Conservation (phyloP, 2,888 invertebrate genomes). For the Spodoptera exigua region DNA sequence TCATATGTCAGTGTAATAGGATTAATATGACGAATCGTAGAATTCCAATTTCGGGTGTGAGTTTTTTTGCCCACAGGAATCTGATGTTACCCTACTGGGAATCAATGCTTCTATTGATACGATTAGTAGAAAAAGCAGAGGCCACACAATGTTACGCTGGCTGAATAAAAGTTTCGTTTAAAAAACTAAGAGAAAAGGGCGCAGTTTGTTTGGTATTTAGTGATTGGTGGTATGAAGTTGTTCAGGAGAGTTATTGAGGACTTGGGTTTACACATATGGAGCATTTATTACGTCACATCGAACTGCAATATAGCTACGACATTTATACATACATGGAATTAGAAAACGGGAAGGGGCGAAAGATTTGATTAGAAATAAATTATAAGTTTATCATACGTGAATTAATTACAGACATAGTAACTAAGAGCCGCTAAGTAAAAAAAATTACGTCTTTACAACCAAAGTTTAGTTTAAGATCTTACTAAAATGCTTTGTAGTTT, state of each 20-base stretch:
- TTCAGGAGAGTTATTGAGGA: conserved; percentile 47
- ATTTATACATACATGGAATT: conserved; percentile 39
- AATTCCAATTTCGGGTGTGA: conserved; percentile 65
- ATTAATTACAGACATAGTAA: too few relatives aligned
- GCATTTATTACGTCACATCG: conserved; percentile 69
- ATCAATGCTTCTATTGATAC: conserved; percentile 63
- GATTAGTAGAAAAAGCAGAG: conserved; percentile 68
- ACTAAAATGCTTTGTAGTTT: too few relatives aligned
- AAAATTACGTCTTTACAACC: too few relatives aligned
- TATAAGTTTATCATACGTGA: too few relatives aligned
- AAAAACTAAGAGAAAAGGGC: conserved; percentile 11
- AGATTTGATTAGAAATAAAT: background rate
- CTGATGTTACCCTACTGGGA: conserved; percentile 60
- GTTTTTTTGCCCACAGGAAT: conserved; percentile 62
- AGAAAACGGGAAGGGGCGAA: conserved; percentile 15
- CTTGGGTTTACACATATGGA: conserved; percentile 47
- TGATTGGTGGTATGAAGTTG: conserved; percentile 57
- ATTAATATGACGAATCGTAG: conserved; percentile 73
- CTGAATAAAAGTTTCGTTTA: conserved; percentile 4
- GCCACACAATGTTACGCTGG: conserved; percentile 64
- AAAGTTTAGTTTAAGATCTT: too few relatives aligned
- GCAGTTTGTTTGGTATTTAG: conserved; percentile 15
- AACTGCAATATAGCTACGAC: conserved; percentile 63
- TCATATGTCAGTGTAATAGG: conserved; percentile 78
- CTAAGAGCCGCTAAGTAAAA: too few relatives aligned